Evolutionary conservation across 2,113 vertebrate genomes (phyloP).

Genomic region (Sceloporus tristichus): DNA sequence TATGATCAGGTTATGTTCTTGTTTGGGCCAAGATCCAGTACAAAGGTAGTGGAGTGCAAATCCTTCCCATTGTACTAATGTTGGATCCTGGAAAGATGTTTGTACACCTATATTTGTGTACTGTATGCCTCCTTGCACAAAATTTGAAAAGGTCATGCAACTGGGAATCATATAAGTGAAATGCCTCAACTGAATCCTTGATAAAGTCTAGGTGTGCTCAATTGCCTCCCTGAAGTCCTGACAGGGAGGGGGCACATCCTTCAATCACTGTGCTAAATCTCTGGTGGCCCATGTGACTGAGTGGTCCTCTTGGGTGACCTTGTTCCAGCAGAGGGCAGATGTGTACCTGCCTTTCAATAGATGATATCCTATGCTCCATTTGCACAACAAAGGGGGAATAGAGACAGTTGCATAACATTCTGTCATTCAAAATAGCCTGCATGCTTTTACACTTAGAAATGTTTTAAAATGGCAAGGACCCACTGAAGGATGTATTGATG

Average conservation of each 20-base stretch:
- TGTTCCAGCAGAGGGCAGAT: no score
- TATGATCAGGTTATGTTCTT: neutral
- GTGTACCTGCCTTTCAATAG: no score
- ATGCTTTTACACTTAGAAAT: neutral
- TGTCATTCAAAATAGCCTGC: neutral
- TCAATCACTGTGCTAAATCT: neutral
- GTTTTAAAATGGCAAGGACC: neutral
- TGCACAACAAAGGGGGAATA: neutral
- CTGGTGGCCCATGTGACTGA: neutral
- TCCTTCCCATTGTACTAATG: no score
- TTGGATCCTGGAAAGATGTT: no score
- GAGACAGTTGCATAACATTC: neutral
- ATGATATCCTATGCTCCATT: conserved; percentile 2
- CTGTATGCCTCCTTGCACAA: no score
- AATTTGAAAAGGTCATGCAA: no score
- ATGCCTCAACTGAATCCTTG: no score
- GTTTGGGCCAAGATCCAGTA: no score
- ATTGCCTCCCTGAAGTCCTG: neutral
- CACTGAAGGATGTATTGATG: neutral
- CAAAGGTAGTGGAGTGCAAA: no score
- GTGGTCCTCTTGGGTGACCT: no score
- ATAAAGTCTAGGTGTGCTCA: neutral
- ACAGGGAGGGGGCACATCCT: neutral
- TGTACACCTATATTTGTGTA: no score
- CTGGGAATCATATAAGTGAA: no score